Conservation (phyloP, 2,797 vertebrate species). For the Liasis olivaceus region DNA sequence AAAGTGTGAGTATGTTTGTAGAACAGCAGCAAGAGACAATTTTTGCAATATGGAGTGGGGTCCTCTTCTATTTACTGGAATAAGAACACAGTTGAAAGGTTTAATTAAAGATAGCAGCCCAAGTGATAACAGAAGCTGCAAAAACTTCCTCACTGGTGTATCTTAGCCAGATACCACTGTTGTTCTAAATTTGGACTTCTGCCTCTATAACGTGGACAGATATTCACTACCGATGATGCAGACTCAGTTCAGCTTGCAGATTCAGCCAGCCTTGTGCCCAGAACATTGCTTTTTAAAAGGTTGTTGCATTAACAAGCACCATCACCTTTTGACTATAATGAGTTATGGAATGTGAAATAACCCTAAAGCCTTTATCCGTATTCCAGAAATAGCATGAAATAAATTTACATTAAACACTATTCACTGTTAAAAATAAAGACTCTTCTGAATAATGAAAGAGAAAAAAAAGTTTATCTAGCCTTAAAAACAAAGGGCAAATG, state of each 20-base stretch:
- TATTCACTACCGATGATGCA: not conserved
- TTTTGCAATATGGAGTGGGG: conserved; percentile 14
- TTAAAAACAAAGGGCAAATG: conserved; percentile 1
- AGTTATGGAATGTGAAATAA: conserved; percentile 48
- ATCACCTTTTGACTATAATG: conserved; percentile 32
- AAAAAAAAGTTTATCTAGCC: not conserved
- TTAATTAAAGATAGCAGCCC: conserved; percentile 36
- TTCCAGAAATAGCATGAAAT: conserved; percentile 22
- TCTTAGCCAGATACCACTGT: conserved; percentile 19
- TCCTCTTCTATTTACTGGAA: conserved; percentile 32
- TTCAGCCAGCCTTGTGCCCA: conserved; percentile 27
- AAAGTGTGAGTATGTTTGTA: not conserved
- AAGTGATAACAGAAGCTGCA: conserved; percentile 37
- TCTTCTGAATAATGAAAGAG: conserved; percentile 8
- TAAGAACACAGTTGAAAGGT: conserved; percentile 17
- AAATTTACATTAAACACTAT: conserved; percentile 25
- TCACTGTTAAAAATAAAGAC: conserved; percentile 22
- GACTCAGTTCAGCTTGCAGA: conserved; percentile 35
- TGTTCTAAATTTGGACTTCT: conserved; percentile 40
- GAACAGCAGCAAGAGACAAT: not conserved
- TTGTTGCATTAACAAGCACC: conserved; percentile 33
- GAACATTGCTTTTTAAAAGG: conserved; percentile 24
- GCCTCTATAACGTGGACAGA: conserved; percentile 23
- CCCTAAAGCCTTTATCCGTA: conserved; percentile 30
- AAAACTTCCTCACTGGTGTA: conserved; percentile 19